Conservation (phyloP, 2,797 vertebrate species). For the Pseudochromis fuscus region DNA sequence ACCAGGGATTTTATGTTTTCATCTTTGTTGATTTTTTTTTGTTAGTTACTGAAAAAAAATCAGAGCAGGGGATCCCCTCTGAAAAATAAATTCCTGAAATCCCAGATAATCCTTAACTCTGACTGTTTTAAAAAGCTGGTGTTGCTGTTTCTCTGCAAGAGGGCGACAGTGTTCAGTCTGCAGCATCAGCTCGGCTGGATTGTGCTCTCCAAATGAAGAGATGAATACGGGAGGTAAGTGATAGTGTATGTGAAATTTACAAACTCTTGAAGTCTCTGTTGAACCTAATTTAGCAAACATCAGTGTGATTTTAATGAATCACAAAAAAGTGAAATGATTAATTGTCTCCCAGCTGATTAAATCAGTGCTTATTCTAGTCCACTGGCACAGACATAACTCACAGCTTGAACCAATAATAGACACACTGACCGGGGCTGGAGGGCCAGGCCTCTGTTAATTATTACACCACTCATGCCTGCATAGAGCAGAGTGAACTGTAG, state of each 20-base stretch:
- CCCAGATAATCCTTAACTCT: too few relatives aligned
- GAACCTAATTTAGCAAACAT: constrained; percentile 45
- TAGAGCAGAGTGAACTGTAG: constrained; percentile 39
- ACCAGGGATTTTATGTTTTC: too few relatives aligned
- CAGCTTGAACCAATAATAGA: constrained; percentile 68
- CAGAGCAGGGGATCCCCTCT: too few relatives aligned
- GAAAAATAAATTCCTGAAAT: too few relatives aligned
- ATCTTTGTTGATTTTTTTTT: too few relatives aligned
- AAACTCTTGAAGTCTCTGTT: constrained; percentile 2
- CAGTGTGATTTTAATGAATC: constrained; percentile 37
- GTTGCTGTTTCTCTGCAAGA: too few relatives aligned
- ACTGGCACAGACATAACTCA: constrained; percentile 62
- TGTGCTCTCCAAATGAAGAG: too few relatives aligned
- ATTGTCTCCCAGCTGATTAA: constrained; percentile 52
- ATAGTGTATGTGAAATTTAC: constrained; percentile 11
- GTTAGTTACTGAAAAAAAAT: too few relatives aligned
- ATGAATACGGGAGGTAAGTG: background rate
- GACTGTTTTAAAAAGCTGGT: too few relatives aligned
- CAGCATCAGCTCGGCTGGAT: too few relatives aligned
- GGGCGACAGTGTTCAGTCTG: too few relatives aligned
- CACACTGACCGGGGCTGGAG: constrained; percentile 56
- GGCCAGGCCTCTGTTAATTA: constrained; percentile 62
- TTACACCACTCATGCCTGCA: constrained; percentile 61
- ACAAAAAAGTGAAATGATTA: constrained; percentile 38
- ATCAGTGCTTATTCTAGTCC: constrained; percentile 58